phyloP scores from a whole-genome alignment of 1,140 invertebrate genomes.

The Leptonema lineaticorne region DNA sequence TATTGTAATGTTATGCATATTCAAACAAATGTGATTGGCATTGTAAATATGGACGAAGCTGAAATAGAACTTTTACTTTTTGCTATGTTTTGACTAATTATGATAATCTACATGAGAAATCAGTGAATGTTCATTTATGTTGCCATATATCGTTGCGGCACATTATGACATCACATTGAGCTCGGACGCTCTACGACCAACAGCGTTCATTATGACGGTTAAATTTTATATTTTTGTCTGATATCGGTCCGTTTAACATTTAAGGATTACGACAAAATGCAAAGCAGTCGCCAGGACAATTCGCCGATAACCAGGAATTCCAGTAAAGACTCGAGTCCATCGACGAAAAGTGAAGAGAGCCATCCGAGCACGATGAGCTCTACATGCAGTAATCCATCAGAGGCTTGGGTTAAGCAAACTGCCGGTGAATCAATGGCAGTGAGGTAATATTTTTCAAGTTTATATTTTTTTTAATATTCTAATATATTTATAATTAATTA shows the following conservation, averaged over 20 bases:
- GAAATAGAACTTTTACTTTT: neutral
- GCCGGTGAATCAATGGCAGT: slow-evolving; percentile 57
- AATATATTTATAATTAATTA: neutral
- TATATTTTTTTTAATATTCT: neutral
- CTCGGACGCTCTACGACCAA: neutral
- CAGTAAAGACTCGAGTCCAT: slow-evolving; percentile 56
- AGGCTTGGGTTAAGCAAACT: slow-evolving; percentile 48
- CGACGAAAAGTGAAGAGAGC: slow-evolving; percentile 52
- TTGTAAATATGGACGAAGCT: too few species aligned
- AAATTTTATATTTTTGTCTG: slow-evolving; percentile 33
- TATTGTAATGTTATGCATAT: too few species aligned
- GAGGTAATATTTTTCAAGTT: slow-evolving; percentile 43
- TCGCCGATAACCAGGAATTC: slow-evolving; percentile 50
- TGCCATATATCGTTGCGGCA: neutral
- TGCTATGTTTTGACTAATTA: neutral
- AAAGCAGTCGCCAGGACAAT: slow-evolving; percentile 46
- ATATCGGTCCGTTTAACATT: too few species aligned
- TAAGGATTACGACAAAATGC: slow-evolving; percentile 52
- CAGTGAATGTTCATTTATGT: neutral
- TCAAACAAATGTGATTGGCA: too few species aligned
- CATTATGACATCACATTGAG: neutral
- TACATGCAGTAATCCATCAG: slow-evolving; percentile 50
- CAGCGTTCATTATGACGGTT: neutral
- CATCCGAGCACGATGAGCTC: slow-evolving; percentile 48
- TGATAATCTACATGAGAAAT: neutral